These are phyloP conservation scores for Sesia apiformis DNA, from an alignment of 2,888 invertebrate genomes.

Conservation along the genomic window DNA sequence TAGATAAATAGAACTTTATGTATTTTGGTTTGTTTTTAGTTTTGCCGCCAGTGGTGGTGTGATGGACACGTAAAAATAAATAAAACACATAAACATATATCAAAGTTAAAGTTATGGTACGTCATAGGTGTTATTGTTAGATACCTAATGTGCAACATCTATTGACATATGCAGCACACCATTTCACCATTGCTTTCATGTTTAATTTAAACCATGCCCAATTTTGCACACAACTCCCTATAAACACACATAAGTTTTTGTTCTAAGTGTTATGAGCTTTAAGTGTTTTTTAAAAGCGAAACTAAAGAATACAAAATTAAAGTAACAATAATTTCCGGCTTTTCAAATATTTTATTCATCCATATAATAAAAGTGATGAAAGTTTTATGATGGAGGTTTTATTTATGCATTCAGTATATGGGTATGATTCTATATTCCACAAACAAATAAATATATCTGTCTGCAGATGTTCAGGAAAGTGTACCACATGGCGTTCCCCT, in stretches of 20 bases:
- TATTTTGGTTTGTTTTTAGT: constrained; percentile 53
- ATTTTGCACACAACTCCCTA: too few species aligned
- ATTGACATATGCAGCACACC: constrained; percentile 24
- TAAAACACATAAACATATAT: constrained; percentile 24
- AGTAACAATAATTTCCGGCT: too few species aligned
- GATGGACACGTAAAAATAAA: constrained; percentile 34
- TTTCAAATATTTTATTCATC: too few species aligned
- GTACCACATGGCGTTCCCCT: constrained; percentile 34
- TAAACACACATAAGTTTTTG: too few species aligned
- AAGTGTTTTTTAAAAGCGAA: too few species aligned
- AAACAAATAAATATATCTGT: not conserved
- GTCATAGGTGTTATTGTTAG: constrained; percentile 32
- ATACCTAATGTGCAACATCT: constrained; percentile 20
- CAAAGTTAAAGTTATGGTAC: constrained; percentile 32
- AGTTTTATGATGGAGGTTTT: too few species aligned
- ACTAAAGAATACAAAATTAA: too few species aligned
- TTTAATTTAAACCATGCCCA: not conserved
- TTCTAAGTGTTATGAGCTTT: too few species aligned
- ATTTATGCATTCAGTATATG: too few species aligned
- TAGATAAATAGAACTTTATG: too few species aligned
- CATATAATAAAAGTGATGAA: too few species aligned
- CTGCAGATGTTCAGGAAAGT: constrained; percentile 30
- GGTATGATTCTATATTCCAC: too few species aligned
- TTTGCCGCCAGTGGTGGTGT: constrained; percentile 64
- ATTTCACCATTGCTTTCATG: constrained; percentile 13